phyloP scores from a whole-genome alignment of 2,113 vertebrate genomes.

The Peromyscus leucopus region DNA sequence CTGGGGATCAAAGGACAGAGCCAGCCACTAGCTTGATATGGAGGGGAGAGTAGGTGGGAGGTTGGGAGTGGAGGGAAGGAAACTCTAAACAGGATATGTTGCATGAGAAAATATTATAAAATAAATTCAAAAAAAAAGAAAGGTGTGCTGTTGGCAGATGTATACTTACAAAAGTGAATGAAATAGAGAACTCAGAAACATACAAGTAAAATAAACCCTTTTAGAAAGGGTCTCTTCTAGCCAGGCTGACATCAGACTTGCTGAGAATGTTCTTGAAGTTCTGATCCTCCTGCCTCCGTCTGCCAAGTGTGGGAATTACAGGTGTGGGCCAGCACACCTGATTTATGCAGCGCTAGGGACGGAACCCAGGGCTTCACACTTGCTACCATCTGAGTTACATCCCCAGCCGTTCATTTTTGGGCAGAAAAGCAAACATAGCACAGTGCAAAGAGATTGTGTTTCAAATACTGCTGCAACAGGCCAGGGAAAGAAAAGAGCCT shows the following conservation, averaged over 20 bases:
- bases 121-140: neutral
- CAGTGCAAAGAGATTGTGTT: neutral
- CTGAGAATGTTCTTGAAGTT: neutral
- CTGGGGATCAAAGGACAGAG: too few species aligned
- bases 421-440: slow-evolving; percentile 30
- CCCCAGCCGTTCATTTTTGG: neutral
- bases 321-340: neutral
- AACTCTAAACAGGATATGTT: too few species aligned
- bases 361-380: neutral
- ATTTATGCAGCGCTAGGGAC: neutral
- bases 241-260: neutral
- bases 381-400: too few species aligned
- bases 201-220: neutral
- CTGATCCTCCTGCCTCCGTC: neutral
- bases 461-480: slow-evolving; percentile 29
- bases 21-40: too few species aligned
- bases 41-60: too few species aligned
- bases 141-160: neutral
- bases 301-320: neutral
- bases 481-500: slow-evolving; percentile 15
- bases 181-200: slow-evolving; percentile 10
- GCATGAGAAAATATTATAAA: too few species aligned
- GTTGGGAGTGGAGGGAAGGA: too few species aligned
- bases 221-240: neutral
- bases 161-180: slow-evolving; percentile 26